A percentile compares a stretch with the other conserved stretches of the same genome.
Evolutionary conservation across 1,140 invertebrate genomes (phyloP).

Genomic region (Leucophenga varia): DNA sequence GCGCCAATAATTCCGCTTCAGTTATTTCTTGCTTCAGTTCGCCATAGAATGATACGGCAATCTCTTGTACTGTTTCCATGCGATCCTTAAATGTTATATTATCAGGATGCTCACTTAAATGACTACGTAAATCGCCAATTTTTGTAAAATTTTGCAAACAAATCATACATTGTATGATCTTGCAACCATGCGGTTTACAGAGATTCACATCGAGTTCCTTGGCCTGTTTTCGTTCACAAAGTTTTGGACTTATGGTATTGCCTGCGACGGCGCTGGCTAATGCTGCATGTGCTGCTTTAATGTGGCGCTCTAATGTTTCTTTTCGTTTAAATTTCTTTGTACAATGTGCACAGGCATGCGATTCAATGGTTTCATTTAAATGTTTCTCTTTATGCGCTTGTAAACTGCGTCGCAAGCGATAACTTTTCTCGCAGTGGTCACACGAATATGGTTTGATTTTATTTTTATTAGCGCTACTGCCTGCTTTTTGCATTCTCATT

Average conservation of each 20-base stretch:
- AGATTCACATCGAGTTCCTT: neutral
- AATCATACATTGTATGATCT: neutral
- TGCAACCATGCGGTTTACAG: neutral
- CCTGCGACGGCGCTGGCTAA: conserved; percentile 6
- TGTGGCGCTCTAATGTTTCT: neutral
- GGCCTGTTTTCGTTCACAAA: conserved; percentile 2
- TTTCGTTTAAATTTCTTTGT: neutral
- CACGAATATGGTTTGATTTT: neutral
- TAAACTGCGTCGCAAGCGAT: conserved; percentile 26
- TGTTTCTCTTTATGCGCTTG: conserved; percentile 16
- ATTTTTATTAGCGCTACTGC: neutral
- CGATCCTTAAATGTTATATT: conserved; percentile 2
- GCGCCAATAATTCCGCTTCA: neutral
- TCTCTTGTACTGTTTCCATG: conserved; percentile 9
- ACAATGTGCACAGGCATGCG: neutral
- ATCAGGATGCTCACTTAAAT: neutral
- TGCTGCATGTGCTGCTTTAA: neutral
- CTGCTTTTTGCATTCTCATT: too few relatives aligned
- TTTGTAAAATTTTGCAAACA: neutral
- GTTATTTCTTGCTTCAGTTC: neutral
- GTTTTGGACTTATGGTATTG: conserved; percentile 35
- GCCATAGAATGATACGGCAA: conserved; percentile 33
- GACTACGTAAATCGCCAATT: neutral
- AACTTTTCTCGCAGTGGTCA: conserved; percentile 24
- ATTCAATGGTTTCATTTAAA: conserved; percentile 1